Base-by-base conservation (phyloP, 2,797 vertebrate species). In the Peromyscus eremicus region DNA sequence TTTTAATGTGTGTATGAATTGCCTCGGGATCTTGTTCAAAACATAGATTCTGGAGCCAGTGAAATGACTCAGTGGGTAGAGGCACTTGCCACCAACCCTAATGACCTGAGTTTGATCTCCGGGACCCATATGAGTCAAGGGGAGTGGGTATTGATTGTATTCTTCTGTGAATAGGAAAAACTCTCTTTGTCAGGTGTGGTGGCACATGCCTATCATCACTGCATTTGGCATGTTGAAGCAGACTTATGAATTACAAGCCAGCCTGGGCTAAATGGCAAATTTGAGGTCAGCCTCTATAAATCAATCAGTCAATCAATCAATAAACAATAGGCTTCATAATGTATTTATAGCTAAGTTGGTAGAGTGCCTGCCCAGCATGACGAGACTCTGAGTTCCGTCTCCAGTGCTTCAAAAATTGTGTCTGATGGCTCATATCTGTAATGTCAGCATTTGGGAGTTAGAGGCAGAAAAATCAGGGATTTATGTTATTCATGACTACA, bases 1-100 rank as follows among this genome's bases (percentile, higher is more conserved):
- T 57, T 92, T 94, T 77, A 90, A 64, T 66, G 21, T 94, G 17
- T 19, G 34, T 82, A 12, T 90, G n/a, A 40, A 77, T 71, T 94
- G 9, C 81, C 16, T 73, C 21, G 37, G 21, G 37, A 75, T 75
- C 71, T 75, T 75, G 73, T 75, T 27, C 73, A 43, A 43, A 43
- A 43, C 40, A 71, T 71, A 14, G 73, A 27, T 43, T 75, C 37
- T 75, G 40, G 40, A 75, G 12, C 23, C 40, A 43, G 11, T 11
- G 12, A 43, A 43, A 23, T 43, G 73, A 75, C 40, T 75, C 71
- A 40, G 21, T 5, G 21, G 37, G 9, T 40, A 73, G 71, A 73
- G 37, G 37, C 37, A 40, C 71, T 40, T 73, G 71, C 40, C 23
- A 43, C 73, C 11, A 75, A 75, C 40, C 73, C 10, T 75, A 27